These are phyloP conservation scores for Anomalospiza imberbis DNA, from an alignment of 2,797 vertebrate species.

Conservation along the genomic window DNA sequence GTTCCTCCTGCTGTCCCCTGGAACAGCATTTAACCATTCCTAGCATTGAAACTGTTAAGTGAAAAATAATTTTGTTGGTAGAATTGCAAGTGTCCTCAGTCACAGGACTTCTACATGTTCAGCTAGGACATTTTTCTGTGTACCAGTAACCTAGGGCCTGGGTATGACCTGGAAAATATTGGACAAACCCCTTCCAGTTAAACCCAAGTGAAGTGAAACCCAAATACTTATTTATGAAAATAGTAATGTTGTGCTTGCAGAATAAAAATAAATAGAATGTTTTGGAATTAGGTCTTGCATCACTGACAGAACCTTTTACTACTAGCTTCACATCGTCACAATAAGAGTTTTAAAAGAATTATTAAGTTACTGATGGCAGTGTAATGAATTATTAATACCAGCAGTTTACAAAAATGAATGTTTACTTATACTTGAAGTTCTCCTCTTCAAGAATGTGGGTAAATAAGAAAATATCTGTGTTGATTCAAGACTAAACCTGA, in stretches of 20 bases:
- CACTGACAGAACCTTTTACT: not conserved
- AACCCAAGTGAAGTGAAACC: not conserved
- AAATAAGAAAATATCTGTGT: not conserved
- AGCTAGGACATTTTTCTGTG: not conserved
- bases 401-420: not conserved
- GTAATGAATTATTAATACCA: slow-evolving; percentile 13
- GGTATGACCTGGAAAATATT: not conserved
- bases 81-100: not conserved
- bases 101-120: not conserved
- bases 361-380: not conserved
- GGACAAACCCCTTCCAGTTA: not conserved
- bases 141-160: not conserved
- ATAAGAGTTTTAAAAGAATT: not conserved
- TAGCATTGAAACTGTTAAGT: not conserved
- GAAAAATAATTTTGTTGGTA: not conserved
- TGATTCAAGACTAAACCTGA: not conserved
- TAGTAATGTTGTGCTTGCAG: not conserved
- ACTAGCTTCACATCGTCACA: not conserved
- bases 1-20: not conserved
- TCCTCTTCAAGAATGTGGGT: not conserved
- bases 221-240: not conserved
- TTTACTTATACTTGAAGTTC: not conserved
- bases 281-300: not conserved
- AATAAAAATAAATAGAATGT: not conserved
- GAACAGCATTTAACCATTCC: not conserved